Evolutionary conservation across 1,140 invertebrate genomes (phyloP), one percentile per base, ranked within the genome.

Genomic region (Drosophila tropicalis): DNA sequence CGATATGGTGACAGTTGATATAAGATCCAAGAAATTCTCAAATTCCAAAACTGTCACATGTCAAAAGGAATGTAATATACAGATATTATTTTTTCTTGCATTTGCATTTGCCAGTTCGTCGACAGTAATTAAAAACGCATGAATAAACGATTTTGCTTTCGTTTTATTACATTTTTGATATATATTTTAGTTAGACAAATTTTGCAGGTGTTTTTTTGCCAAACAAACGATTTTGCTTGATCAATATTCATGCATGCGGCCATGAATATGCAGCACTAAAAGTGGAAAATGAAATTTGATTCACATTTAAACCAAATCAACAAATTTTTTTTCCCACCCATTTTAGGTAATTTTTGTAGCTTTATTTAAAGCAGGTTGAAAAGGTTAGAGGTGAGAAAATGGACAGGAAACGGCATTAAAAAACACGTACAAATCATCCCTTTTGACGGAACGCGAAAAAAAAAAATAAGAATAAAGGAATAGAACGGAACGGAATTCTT

Each of bases 221-320:
- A 63, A 78, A 57, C 51, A 74, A 76, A 70, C 70, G 71, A 86
- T 87, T 87, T 83, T 77, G 79, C 70, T 72, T 82, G 82, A 86
- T 87, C 72, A 87, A 86, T 86, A 86, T 87, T 89, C 84, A 87
- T 83, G 83, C 76, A 62, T 64, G 60, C 15, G 61, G 44, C 80
- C 79, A 80, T 87, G 83, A 87, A 86, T 87, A 76, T 79, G 75
- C 67, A 79, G 76, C 79, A 79, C 74, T 29, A 56, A 56, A 56
- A 5, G 54, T 74, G 55, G 64, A 51, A 69, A 64, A 65, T 62
- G 44, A 72, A 76, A 76, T 79, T 69, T 61, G 70, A 85, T 79
- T 85, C 81, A 55, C 65, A 71, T 55, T 61, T 47, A 64, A 69
- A 34, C 32, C 40, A 40, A 29, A 61, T 29, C 25, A 60, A 85